These are phyloP conservation scores for Pseudorhombus dupliciocellatus DNA, from an alignment of 2,113 vertebrate species.

Conservation along the genomic window DNA sequence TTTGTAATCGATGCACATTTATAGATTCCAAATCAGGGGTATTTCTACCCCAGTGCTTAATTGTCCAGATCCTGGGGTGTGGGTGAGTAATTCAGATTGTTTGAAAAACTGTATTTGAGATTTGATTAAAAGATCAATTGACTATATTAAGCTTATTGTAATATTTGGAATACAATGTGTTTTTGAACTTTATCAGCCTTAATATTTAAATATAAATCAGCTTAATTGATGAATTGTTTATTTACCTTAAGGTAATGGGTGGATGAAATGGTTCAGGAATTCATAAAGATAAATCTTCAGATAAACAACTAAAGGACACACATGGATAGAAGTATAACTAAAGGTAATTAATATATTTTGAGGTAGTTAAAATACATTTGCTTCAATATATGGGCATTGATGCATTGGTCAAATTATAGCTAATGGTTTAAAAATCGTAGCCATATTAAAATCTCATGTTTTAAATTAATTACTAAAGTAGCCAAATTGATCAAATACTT, in stretches of 20 bases:
- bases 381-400: too few species aligned
- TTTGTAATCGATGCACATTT: background rate
- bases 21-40: background rate
- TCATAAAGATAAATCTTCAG: background rate
- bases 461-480: too few species aligned
- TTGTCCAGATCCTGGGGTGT: background rate
- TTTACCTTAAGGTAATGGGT: background rate
- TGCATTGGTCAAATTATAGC: too few species aligned
- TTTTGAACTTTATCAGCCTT: background rate
- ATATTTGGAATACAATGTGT: background rate
- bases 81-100: background rate
- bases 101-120: background rate
- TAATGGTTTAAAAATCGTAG: too few species aligned
- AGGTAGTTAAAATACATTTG: too few species aligned
- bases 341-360: too few species aligned
- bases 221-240: too few species aligned
- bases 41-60: background rate
- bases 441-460: too few species aligned
- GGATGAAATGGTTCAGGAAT: too few species aligned
- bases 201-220: background rate
- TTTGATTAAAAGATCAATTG: background rate
- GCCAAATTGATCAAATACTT: too few species aligned
- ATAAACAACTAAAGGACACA: background rate
- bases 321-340: too few species aligned
- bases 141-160: background rate